Base-by-base conservation (phyloP, 2,888 invertebrate species). In the Lasioglossum calceatum region DNA sequence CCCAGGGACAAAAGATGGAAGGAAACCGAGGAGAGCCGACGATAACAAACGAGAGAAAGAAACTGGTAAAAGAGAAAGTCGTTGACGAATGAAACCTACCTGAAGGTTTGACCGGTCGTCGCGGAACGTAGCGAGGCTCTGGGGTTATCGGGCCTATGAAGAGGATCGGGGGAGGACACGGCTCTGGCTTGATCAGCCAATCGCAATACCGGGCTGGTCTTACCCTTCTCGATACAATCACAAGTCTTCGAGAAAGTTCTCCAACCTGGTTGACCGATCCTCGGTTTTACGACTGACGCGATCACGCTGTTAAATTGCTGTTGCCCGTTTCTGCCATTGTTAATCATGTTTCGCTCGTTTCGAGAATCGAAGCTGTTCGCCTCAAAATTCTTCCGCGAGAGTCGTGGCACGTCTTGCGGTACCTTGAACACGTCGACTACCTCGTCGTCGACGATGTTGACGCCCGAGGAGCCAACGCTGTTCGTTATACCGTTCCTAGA, bases 141-240 rank as follows among this genome's bases (percentile, higher is more conserved):
- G 89, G 94, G 94, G 91, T 93, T 94, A 89, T 95, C 95, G 88
- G 95, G 94, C 92, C 94, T 95, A 90, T 95, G 95, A 87, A 95
- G 94, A 86, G 95, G 95, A 93, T 95, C 95, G 80, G 96, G 96
- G 84, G 96, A 96, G 93, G 96, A 96, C 4, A 95, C 95, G 82
- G 96, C 95, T 87, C 95, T 93, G 81, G 95, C 94, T 82, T 95
- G 95, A 86, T 95, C 94, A 64, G 91, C 92, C 77, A 95, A 87
- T 87, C 92, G 90, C 81, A 95, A 90, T 72, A 95, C 93, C 47
- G 95, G 95, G 61, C 94, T 95, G 16, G 92, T 93, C 64, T 94
- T 92, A 36, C 92, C 93, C 81, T 94, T 93, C 80, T 94, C 95
- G 83, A 95, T 94, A 84, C 93, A 95, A 79, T 95, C 94, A 88